Conservation (phyloP, 1,140 invertebrate genomes). For the Steinernema feltiae region DNA sequence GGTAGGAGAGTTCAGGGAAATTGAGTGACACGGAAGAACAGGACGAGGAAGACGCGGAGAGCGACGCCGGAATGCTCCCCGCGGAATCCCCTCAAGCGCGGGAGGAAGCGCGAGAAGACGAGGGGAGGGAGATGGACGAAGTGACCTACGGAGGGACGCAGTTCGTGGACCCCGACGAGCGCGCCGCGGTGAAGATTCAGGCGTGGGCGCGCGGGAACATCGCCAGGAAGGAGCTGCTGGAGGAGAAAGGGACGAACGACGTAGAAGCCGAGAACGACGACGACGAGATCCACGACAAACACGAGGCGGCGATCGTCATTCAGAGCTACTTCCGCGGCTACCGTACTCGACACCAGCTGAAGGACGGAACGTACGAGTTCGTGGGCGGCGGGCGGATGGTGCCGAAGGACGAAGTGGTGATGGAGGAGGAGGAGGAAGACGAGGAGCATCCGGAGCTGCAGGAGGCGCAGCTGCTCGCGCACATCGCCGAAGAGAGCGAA, state of each 20-base stretch:
- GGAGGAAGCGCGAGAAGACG: not conserved
- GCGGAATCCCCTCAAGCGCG: not conserved
- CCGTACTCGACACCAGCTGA: conserved; percentile 22
- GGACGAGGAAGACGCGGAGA: not conserved
- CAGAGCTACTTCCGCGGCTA: conserved; percentile 27
- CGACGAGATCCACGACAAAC: conserved; percentile 8
- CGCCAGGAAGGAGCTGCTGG: conserved; percentile 8
- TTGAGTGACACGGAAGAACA: not conserved
- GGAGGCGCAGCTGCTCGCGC: not conserved
- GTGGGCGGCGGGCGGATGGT: not conserved
- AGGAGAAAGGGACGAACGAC: not conserved
- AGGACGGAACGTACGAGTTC: conserved; percentile 10
- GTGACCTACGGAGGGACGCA: not conserved
- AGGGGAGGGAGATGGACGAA: conserved; percentile 16
- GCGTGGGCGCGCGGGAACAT: not conserved
- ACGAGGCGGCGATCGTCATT: conserved; percentile 32
- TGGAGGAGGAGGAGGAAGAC: not conserved
- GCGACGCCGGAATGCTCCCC: not conserved
- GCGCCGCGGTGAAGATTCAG: conserved; percentile 16
- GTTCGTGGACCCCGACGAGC: conserved; percentile 1
- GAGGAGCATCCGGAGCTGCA: not conserved
- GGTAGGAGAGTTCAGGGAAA: not conserved
- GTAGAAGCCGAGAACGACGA: conserved; percentile 13
- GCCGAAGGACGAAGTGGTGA: not conserved
- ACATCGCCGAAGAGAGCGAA: conserved; percentile 14